Evolutionary conservation across 2,113 vertebrate species (phyloP).

Genomic region (Pycnonotus jocosus): DNA sequence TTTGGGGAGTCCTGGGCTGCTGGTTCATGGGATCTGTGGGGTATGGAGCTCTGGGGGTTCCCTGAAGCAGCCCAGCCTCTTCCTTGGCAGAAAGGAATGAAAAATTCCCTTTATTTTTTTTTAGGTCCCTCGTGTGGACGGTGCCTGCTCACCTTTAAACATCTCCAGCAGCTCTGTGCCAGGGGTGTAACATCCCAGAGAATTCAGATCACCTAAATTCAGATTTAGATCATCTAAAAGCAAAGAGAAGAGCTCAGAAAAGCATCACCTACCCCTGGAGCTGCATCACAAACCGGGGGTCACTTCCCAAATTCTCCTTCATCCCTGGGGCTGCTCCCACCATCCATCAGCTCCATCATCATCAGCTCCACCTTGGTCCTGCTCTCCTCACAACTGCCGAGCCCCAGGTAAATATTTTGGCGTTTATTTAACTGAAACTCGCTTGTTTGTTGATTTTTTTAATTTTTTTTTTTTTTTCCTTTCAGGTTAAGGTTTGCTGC

Average conservation of each 20-base stretch:
- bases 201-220: not conserved
- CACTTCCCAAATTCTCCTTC: not conserved
- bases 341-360: not conserved
- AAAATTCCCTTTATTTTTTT: too few relatives aligned
- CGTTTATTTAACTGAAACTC: not conserved
- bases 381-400: not conserved
- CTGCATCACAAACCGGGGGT: accelerated
- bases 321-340: not conserved
- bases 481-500: not conserved
- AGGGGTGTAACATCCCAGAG: accelerated
- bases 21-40: accelerated
- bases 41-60: not conserved
- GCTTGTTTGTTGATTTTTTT: not conserved
- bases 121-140: accelerated
- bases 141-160: accelerated
- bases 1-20: not conserved
- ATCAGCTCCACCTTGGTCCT: accelerated
- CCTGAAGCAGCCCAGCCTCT: not conserved
- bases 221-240: not conserved
- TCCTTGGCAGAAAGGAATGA: not conserved
- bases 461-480: not conserved
- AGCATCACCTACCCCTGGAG: not conserved
- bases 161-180: not conserved
- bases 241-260: not conserved
- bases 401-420: not conserved